Percentiles rank a stretch among this genome's conserved stretches.
Conservation (phyloP, 92 coral and sea anemone species). For the Virgularia gustaviana region DNA sequence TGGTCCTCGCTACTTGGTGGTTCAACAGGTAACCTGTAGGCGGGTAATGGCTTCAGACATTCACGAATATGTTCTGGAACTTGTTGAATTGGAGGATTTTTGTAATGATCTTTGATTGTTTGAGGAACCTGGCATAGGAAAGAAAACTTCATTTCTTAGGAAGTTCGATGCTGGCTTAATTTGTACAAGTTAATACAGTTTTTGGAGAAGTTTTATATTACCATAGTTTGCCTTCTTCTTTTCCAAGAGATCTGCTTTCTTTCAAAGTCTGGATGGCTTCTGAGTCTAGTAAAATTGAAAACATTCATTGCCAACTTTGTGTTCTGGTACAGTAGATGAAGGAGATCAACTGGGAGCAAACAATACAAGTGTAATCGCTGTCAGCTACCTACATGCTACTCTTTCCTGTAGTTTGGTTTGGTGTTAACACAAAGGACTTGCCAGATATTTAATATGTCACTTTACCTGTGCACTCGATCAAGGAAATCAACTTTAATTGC, state of each 20-base stretch:
- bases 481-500: conserved; percentile 90
- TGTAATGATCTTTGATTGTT: conserved; percentile 82
- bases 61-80: conserved; percentile 80
- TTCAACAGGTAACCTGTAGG: conserved; percentile 65
- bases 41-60: conserved; percentile 78
- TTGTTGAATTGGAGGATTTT: conserved; percentile 67
- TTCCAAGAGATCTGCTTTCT: conserved; percentile 71
- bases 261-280: conserved; percentile 79
- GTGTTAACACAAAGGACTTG: no score
- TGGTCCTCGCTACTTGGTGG: conserved; percentile 85
- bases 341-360: no score
- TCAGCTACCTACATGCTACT: no score
- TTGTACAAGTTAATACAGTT: no score
- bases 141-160: no score
- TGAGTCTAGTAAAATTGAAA: conserved; percentile 52
- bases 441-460: neutral
- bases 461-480: conserved; percentile 77
- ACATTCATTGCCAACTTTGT: no score
- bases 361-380: no score
- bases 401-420: no score
- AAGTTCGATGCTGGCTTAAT: no score
- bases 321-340: no score
- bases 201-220: conserved; percentile 32
- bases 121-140: conserved; percentile 71
- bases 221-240: conserved; percentile 77